Base-by-base conservation (phyloP, 2,888 invertebrate species). In the Dicroscelio sp. region DNA sequence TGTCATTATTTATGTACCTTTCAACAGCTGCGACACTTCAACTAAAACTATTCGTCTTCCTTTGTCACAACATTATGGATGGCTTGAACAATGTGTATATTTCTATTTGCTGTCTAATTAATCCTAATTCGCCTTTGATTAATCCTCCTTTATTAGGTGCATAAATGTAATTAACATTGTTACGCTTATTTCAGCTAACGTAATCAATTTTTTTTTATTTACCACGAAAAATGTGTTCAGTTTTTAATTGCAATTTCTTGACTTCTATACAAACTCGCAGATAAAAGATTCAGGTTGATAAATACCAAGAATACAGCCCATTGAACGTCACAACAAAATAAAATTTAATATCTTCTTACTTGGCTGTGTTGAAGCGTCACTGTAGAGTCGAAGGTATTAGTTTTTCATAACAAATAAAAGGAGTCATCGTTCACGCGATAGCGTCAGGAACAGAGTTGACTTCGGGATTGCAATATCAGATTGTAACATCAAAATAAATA, bases 11-110 rank as follows among this genome's bases (percentile, higher is more conserved):
- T 71, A 84, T 69, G 83, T 78, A 67, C 31, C 60, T 88, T 48
- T 78, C 82, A 88, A 78, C 88, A 83, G 83, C 73, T 88, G 84
- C 65, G 84, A 71, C 83, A 63, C 84, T 78, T 78, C 60, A 84
- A 84, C 83, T 88, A 78, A 84, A 88, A 88, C 88, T 73, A 88
- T 88, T 88, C 78, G 63, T 84, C 83, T 78, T 84, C 60, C 33
- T 63, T 83, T 84, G 84, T 88, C 88, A 88, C 38, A 88, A 88
- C 71, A 71, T 76, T 84, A 79, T 88, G 30, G 52, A 79, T 83
- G 69, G 38, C 6, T 73, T 38, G 55, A 73, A 80, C 65, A 79
- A 65, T 43, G 76, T 31, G 17, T 83, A 17, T 43, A 30, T 48
- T 27, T 83, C 31, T 67, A 35, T 69, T 67, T 52, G 65, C 48